These are phyloP conservation scores for Melangyna quadrimaculata DNA, from an alignment of 2,888 invertebrate species.

Conservation along the genomic window DNA sequence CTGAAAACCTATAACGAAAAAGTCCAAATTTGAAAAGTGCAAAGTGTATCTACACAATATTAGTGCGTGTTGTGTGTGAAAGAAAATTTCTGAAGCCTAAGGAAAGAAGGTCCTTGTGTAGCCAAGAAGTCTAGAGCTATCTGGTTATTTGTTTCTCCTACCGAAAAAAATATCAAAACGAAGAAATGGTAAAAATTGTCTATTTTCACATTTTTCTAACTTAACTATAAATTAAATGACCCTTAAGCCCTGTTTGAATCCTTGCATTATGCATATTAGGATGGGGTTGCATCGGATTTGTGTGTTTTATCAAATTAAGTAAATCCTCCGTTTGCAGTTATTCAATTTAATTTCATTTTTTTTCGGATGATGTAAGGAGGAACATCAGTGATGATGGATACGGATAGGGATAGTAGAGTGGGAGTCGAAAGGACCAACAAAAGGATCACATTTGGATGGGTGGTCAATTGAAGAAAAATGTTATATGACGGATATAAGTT, in stretches of 20 bases:
- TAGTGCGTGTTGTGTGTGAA: constrained; percentile 56
- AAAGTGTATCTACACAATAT: constrained; percentile 41
- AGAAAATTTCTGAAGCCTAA: constrained; percentile 24
- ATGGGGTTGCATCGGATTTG: not conserved
- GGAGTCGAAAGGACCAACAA: constrained; percentile 34
- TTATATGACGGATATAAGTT: constrained; percentile 62
- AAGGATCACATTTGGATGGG: constrained; percentile 30
- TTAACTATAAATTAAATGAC: not conserved
- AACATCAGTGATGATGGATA: constrained; percentile 4
- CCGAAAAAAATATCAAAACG: constrained; percentile 4
- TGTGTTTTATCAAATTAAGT: not conserved
- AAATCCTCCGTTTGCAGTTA: constrained; percentile 41
- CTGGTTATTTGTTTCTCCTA: not conserved
- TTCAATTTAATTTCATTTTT: constrained; percentile 31
- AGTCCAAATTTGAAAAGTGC: constrained; percentile 35
- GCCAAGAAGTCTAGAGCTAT: constrained; percentile 26
- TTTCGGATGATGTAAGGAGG: constrained; percentile 68
- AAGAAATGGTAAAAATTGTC: constrained; percentile 60
- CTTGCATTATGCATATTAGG: constrained; percentile 17
- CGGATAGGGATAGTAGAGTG: constrained; percentile 16
- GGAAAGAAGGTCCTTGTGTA: constrained; percentile 16
- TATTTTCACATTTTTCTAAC: not conserved
- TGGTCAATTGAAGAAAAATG: constrained; percentile 56
- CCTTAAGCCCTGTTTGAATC: constrained; percentile 20
- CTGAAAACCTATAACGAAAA: not conserved